Evolutionary conservation across 1,140 invertebrate species (phyloP).

Genomic region (Hylaeus volcanicus): DNA sequence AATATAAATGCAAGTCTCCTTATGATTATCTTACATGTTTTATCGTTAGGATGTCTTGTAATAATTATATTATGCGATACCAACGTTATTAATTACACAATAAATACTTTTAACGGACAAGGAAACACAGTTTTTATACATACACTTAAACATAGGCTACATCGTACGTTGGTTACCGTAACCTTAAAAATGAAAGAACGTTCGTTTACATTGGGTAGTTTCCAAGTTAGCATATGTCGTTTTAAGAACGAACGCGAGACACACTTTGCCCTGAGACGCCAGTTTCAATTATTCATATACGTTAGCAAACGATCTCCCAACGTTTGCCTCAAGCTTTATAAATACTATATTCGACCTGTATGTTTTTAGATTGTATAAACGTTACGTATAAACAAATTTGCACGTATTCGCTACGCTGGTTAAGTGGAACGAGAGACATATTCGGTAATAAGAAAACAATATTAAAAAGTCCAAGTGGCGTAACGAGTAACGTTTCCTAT

Average conservation of each 20-base stretch:
- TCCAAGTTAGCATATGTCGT: not conserved
- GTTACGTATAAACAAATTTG: too few species aligned
- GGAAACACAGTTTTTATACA: not conserved
- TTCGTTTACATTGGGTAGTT: not conserved
- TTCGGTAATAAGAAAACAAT: not conserved
- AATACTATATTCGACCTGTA: not conserved
- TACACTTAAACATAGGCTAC: not conserved
- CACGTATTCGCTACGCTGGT: not conserved
- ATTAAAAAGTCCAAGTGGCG: too few species aligned
- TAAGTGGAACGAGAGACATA: not conserved
- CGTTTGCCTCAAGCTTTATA: not conserved
- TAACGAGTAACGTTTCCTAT: not conserved
- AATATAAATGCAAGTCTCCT: too few species aligned
- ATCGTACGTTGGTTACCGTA: not conserved
- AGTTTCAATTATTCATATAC: not conserved
- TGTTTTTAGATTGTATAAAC: too few species aligned
- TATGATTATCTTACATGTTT: not conserved
- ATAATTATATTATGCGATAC: not conserved
- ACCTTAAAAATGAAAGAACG: not conserved
- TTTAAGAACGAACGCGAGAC: not conserved
- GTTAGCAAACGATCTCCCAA: not conserved
- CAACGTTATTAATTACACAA: not conserved
- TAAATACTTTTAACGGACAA: not conserved
- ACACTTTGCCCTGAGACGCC: not conserved
- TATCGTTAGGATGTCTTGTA: not conserved